These are phyloP conservation scores for Alentia gelatinosa DNA, from an alignment of 2,888 invertebrate species.

Conservation along the genomic window DNA sequence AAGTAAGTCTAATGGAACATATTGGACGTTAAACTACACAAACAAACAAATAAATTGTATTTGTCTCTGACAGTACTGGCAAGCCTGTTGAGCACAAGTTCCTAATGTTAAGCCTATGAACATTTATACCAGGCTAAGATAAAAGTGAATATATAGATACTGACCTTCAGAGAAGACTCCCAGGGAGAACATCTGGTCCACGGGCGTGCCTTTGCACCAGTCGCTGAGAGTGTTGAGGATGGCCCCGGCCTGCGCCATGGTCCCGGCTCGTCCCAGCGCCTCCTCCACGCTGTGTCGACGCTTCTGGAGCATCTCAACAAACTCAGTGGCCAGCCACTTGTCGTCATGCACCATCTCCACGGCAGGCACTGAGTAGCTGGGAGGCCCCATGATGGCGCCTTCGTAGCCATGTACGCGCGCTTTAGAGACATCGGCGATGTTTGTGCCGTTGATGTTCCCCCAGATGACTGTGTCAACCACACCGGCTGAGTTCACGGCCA, in stretches of 20 bases:
- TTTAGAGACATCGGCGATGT: slow-evolving; percentile 61
- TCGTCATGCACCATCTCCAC: slow-evolving; percentile 76
- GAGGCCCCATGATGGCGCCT: slow-evolving; percentile 78
- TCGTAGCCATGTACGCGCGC: slow-evolving; percentile 76
- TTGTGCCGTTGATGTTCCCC: slow-evolving; percentile 76
- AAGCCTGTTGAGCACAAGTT: too few species aligned
- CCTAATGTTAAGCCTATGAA: too few species aligned
- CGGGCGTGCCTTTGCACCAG: slow-evolving; percentile 76
- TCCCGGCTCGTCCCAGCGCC: neutral
- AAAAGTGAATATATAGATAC: neutral
- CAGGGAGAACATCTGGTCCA: slow-evolving; percentile 76
- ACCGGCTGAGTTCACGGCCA: slow-evolving; percentile 75
- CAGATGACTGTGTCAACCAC: slow-evolving; percentile 78
- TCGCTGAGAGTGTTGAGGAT: slow-evolving; percentile 71
- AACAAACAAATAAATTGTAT: too few species aligned
- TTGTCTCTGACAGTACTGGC: too few species aligned
- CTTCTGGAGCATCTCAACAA: slow-evolving; percentile 68
- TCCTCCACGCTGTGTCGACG: slow-evolving; percentile 60
- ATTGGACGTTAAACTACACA: too few species aligned
- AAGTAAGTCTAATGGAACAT: too few species aligned
- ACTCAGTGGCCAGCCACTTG: slow-evolving; percentile 77
- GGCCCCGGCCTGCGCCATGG: slow-evolving; percentile 70
- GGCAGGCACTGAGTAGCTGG: slow-evolving; percentile 74
- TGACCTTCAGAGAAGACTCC: slow-evolving; percentile 76
- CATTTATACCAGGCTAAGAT: too few species aligned